Conservation (phyloP, 2,797 vertebrate genomes). For the Hoplostethus mediterraneus region DNA sequence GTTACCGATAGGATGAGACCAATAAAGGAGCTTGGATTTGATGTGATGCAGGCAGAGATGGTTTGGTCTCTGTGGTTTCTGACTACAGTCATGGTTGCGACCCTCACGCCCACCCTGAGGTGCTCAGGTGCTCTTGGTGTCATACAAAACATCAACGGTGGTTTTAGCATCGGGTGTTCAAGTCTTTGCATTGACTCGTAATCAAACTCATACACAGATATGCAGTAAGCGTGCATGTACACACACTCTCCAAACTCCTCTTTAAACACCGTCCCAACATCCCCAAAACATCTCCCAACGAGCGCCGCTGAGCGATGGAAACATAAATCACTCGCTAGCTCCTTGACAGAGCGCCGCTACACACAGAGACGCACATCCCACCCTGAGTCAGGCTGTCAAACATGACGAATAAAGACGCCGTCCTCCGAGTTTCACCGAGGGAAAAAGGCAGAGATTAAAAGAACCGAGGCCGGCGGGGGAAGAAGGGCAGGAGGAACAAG, state of each 20-base stretch:
- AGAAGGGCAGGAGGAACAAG: slow-evolving; percentile 17
- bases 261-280: slow-evolving; percentile 19
- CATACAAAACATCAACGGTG: no score
- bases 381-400: not conserved
- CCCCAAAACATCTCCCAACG: slow-evolving; percentile 11
- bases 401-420: slow-evolving; percentile 2
- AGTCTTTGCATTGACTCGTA: no score
- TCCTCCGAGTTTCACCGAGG: slow-evolving; percentile 4
- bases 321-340: slow-evolving; percentile 21
- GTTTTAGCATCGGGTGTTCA: no score
- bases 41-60: no score
- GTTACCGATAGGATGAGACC: no score
- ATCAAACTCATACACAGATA: no score
- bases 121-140: no score
- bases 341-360: slow-evolving; percentile 18
- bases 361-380: not conserved
- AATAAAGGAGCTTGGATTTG: no score
- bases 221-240: no score
- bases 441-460: slow-evolving; percentile 20
- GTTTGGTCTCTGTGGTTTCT: no score
- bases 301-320: slow-evolving; percentile 1
- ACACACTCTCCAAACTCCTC: slow-evolving; percentile 20
- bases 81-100: no score
- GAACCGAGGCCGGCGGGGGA: slow-evolving; percentile 4
- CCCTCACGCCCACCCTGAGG: no score